phyloP scores from a whole-genome alignment of 1,140 invertebrate species.

The Gryon sp. region DNA sequence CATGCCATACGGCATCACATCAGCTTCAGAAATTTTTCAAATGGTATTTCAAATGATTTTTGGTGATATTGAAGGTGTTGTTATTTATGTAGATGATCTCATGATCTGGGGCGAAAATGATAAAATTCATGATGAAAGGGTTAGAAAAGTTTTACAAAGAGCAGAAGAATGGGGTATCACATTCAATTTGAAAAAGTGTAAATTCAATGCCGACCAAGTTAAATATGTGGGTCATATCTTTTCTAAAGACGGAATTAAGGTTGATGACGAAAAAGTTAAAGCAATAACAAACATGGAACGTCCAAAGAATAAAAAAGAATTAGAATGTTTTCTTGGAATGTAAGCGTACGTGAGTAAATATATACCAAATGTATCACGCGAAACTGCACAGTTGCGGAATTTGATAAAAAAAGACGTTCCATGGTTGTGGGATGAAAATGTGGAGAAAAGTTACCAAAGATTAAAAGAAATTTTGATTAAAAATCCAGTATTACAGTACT shows the following conservation, averaged over 20 bases:
- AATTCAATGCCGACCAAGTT: not conserved
- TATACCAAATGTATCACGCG: slow-evolving; percentile 16
- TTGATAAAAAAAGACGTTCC: slow-evolving; percentile 2
- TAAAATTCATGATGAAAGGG: slow-evolving; percentile 63
- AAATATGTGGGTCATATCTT: slow-evolving; percentile 28
- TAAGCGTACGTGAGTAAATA: slow-evolving; percentile 31
- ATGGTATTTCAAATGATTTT: slow-evolving; percentile 68
- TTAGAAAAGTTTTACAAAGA: slow-evolving; percentile 63
- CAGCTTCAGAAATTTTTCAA: slow-evolving; percentile 73
- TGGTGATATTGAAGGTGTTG: slow-evolving; percentile 55
- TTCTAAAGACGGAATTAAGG: slow-evolving; percentile 4
- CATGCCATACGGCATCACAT: slow-evolving; percentile 56
- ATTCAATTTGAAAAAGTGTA: slow-evolving; percentile 19
- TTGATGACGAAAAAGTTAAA: slow-evolving; percentile 11
- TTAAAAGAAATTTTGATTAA: not conserved
- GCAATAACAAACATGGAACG: slow-evolving; percentile 25
- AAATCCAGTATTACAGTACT: not conserved
- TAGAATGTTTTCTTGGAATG: slow-evolving; percentile 38
- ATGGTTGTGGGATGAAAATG: slow-evolving; percentile 1
- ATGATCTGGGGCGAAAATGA: slow-evolving; percentile 64
- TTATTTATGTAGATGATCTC: slow-evolving; percentile 71
- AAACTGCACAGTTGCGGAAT: not conserved
- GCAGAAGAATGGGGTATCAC: slow-evolving; percentile 43
- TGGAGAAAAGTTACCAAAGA: not conserved
- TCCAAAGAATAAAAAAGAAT: slow-evolving; percentile 16